phyloP scores from a whole-genome alignment of 2,888 invertebrate genomes.

The Notodonta dromedarius region DNA sequence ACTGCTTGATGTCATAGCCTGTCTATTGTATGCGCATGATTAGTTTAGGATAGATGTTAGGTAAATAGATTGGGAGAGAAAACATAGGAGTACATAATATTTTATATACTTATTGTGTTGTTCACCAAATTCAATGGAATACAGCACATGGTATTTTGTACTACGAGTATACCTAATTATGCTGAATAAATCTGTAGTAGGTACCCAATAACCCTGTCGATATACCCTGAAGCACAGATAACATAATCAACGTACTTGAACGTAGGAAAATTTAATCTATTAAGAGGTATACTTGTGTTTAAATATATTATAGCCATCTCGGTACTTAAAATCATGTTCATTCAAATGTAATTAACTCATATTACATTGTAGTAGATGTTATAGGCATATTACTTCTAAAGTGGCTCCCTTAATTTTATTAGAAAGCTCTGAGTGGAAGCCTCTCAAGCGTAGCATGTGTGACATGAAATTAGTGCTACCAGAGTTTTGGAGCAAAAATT shows the following conservation, averaged over 20 bases:
- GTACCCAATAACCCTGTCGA: too few species aligned
- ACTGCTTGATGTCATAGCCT: neutral
- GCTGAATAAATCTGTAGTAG: too few species aligned
- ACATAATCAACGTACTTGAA: too few species aligned
- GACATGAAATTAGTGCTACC: constrained; percentile 5
- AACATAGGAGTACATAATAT: neutral
- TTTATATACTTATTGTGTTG: neutral
- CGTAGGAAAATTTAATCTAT: too few species aligned
- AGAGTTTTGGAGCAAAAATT: neutral
- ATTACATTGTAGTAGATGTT: constrained; percentile 27
- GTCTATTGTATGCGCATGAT: too few species aligned
- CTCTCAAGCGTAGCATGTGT: constrained; percentile 52
- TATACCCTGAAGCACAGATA: too few species aligned
- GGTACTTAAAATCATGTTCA: neutral
- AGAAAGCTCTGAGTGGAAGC: constrained; percentile 61
- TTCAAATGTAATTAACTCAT: constrained; percentile 9
- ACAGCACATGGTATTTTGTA: too few species aligned
- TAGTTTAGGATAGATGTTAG: too few species aligned
- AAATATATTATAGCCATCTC: neutral
- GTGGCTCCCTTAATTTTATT: constrained; percentile 53
- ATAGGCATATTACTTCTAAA: constrained; percentile 35
- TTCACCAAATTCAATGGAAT: too few species aligned
- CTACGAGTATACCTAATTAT: too few species aligned
- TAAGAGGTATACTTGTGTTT: too few species aligned
- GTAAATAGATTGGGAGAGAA: too few species aligned